Percentiles rank a stretch among this genome's conserved stretches.
These are phyloP conservation scores for Lochmaea capreae DNA, from an alignment of 2,888 invertebrate species.

Conservation along the genomic window DNA sequence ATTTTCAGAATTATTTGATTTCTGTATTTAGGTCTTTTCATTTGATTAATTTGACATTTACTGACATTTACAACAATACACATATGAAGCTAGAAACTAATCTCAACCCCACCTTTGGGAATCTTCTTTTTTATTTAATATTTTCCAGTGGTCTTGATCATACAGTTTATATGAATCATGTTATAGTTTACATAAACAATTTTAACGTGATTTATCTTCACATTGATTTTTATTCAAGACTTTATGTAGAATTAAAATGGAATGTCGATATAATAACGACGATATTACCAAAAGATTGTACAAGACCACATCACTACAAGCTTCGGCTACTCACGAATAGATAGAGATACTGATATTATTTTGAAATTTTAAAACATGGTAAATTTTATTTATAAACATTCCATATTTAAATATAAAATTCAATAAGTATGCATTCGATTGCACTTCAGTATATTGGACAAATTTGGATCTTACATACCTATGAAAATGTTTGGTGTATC, in stretches of 20 bases:
- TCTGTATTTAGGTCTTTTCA: conserved; percentile 28
- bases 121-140: conserved; percentile 26
- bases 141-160: not conserved
- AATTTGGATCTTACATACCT: no score
- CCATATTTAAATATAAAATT: no score
- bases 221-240: no score
- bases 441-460: no score
- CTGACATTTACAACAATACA: conserved; percentile 40
- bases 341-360: not conserved
- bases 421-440: no score
- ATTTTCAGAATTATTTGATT: conserved; percentile 26
- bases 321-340: not conserved
- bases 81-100: conserved; percentile 39
- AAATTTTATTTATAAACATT: no score
- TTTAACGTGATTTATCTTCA: no score
- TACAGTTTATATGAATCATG: not conserved
- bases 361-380: not conserved
- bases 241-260: no score
- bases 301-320: not conserved
- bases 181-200: not conserved
- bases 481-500: no score
- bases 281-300: no score
- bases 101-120: conserved; percentile 33
- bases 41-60: conserved; percentile 35
- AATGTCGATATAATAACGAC: no score